Conservation (phyloP, 2,113 vertebrate species). For the Tamias sibiricus region DNA sequence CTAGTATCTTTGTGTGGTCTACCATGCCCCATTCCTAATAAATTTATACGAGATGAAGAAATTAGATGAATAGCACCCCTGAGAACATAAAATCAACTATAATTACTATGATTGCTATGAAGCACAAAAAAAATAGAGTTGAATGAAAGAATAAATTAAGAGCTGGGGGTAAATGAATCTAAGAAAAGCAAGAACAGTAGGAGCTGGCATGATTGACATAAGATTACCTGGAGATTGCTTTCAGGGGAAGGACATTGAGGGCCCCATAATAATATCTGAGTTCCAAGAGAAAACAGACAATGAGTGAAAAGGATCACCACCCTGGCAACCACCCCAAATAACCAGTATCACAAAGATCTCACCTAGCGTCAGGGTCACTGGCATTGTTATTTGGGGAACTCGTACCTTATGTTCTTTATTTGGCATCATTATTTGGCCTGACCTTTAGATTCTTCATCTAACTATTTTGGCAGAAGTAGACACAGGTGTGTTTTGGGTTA, state of each 20-base stretch:
- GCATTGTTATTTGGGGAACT: background rate
- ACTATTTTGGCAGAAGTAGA: background rate
- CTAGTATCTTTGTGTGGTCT: background rate
- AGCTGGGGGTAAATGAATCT: background rate
- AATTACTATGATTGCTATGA: background rate
- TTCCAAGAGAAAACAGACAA: background rate
- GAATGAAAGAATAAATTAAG: background rate
- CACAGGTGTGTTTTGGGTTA: background rate
- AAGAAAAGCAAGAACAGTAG: too few species aligned
- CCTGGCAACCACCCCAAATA: background rate
- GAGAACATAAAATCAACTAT: background rate
- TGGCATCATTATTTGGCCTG: background rate
- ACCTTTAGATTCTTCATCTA: background rate
- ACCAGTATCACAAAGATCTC: background rate
- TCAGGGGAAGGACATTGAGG: background rate
- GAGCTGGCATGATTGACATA: too few species aligned
- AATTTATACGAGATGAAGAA: background rate
- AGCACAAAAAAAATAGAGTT: background rate
- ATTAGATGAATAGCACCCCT: background rate
- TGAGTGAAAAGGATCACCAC: background rate
- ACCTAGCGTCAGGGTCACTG: background rate
- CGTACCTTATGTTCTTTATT: background rate
- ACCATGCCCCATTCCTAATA: too few species aligned
- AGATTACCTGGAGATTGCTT: fast-evolving
- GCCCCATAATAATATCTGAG: fast-evolving